Base-by-base conservation (phyloP, 2,888 invertebrate genomes). In the Anodontia alba region DNA sequence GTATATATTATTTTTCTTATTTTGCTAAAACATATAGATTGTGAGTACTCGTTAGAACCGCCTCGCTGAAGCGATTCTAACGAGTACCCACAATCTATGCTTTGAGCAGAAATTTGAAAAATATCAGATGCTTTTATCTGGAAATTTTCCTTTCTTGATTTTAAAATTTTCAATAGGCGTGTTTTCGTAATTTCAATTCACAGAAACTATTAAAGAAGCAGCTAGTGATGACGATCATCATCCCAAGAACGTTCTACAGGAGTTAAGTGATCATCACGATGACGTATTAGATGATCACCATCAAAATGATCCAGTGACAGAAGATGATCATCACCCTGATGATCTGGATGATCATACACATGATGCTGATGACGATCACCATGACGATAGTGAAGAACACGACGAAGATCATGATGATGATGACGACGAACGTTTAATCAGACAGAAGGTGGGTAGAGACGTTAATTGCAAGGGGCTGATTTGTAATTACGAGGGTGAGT, bases 341-440 rank as follows among this genome's bases (percentile, higher is more conserved):
- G 33, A 67, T 20, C 26, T 36, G 15, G 73, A 80, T 15, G 71
- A 76, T n/a, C n/a, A n/a, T n/a, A n/a, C n/a, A n/a, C 23, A 79
- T 12, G 81, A 80, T 23, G 51, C 80, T n/a, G n/a, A 84, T 17
- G 36, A 42, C 3, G 51, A 81, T 10, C 70, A 82, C 12, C 54
- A 75, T 17, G 70, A 79, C 31, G 38, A 76, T 23, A 26, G 70
- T 43, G 67, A 78, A 54, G 49, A 75, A n/a, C 43, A 74, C 26
- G 66, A 73, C 36, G 76, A 75, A 8, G 73, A 81, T 38, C 72
- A 81, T 26, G 73, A 82, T 26, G 78, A 85, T 54, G 82, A 85
- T 74, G 84, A 82, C 26, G 80, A 81, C 31, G 76, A 78, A 15
- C 46, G 73, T 29, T 33, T 78, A n/a, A 86, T 83, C 20, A 83